A percentile compares a stretch with the other conserved stretches of the same genome.
Evolutionary conservation across 1,140 invertebrate species (phyloP).

Genomic region (Anthonomus grandis): DNA sequence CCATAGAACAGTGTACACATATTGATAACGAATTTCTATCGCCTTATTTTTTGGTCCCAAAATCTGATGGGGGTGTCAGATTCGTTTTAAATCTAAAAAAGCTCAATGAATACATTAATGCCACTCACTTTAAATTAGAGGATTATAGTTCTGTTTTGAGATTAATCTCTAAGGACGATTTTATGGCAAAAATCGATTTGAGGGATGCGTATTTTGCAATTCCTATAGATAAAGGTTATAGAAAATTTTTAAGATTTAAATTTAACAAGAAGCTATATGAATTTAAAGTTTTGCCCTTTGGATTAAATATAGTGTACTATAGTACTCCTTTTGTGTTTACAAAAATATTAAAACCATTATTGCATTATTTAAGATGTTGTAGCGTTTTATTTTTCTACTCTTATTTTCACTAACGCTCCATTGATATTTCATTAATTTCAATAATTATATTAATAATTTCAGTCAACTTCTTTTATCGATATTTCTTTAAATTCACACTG

Average conservation of each 20-base stretch:
- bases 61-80: background rate
- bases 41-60: slow-evolving; percentile 1
- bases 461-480: no score
- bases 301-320: background rate
- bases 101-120: background rate
- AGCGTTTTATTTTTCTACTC: no score
- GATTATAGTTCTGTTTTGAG: background rate
- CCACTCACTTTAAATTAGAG: background rate
- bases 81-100: background rate
- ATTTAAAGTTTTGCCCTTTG: no score
- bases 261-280: background rate
- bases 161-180: background rate
- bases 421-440: no score
- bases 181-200: background rate
- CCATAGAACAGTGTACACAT: background rate
- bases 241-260: background rate
- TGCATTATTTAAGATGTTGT: no score
- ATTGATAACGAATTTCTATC: background rate
- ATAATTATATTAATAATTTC: no score
- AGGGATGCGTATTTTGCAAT: background rate
- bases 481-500: no score
- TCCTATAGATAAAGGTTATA: no score
- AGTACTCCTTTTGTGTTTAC: background rate
- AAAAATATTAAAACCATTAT: no score
- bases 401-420: no score